Conservation (phyloP, 1,140 invertebrate genomes). For the Achatina immaculata region DNA sequence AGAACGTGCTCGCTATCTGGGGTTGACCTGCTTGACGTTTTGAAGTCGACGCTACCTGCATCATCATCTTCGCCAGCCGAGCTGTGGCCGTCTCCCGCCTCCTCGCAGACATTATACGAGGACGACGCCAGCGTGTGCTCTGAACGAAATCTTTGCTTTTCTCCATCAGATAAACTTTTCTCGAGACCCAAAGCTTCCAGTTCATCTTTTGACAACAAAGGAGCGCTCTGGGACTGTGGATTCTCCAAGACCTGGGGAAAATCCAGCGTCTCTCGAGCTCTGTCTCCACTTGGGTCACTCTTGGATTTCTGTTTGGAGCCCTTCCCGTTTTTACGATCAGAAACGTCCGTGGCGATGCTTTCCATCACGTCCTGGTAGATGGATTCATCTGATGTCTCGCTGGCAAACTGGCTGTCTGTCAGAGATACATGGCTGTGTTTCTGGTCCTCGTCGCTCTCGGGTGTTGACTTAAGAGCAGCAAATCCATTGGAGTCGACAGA, state of each 20-base stretch:
- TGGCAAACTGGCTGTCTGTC: conserved; percentile 62
- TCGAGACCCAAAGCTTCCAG: conserved; percentile 41
- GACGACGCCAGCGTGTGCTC: conserved; percentile 41
- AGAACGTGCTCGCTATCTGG: conserved; percentile 13
- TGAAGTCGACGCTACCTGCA: conserved; percentile 10
- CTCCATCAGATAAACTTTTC: conserved; percentile 38
- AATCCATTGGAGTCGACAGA: conserved; percentile 67
- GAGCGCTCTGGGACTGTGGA: conserved; percentile 53
- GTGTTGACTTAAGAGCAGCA: conserved; percentile 53
- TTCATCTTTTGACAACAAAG: conserved; percentile 53
- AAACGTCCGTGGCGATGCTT: conserved; percentile 50
- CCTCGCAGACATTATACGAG: conserved; percentile 24
- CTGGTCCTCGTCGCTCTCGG: conserved; percentile 49
- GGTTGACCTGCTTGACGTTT: conserved; percentile 34
- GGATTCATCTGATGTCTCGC: conserved; percentile 53
- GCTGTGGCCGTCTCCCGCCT: conserved; percentile 39
- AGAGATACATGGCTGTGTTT: conserved; percentile 63
- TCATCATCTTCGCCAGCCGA: conserved; percentile 47
- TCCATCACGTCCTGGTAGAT: conserved; percentile 57
- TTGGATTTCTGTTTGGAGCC: conserved; percentile 66
- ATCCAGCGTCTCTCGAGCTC: conserved; percentile 53
- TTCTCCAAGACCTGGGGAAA: conserved; percentile 46
- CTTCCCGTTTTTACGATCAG: conserved; percentile 57
- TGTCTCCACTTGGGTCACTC: conserved; percentile 66
- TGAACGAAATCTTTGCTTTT: conserved; percentile 38